Conservation (phyloP, 2,797 vertebrate genomes). For the Sebastes reedi region DNA sequence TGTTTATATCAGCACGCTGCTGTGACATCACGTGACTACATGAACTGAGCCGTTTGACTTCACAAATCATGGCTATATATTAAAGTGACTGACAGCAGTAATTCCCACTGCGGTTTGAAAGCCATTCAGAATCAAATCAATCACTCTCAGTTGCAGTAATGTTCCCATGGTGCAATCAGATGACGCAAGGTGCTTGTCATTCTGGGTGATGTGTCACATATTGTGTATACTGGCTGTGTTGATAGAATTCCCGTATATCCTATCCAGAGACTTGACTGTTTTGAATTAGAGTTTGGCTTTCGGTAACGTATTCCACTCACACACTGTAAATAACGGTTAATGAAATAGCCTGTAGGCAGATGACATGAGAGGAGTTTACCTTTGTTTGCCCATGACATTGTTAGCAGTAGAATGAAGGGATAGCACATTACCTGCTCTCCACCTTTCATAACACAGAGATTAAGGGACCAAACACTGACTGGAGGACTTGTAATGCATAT, state of each 20-base stretch:
- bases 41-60: constrained; percentile 19
- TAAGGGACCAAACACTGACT: constrained; percentile 35
- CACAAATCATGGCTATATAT: constrained; percentile 35
- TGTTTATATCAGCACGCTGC: constrained; percentile 14
- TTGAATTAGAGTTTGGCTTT: constrained; percentile 41
- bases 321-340: constrained; percentile 52
- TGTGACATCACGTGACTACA: constrained; percentile 42
- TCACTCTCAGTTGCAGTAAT: constrained; percentile 39
- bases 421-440: constrained; percentile 29
- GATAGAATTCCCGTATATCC: constrained; percentile 15
- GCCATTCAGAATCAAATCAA: constrained; percentile 48
- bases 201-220: constrained; percentile 15
- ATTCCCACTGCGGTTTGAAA: constrained; percentile 57
- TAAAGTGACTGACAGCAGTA: constrained; percentile 47
- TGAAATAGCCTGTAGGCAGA: constrained; percentile 49
- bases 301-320: constrained; percentile 32
- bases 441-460: constrained; percentile 39
- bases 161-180: constrained; percentile 42
- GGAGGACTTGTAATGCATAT: constrained; percentile 44
- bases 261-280: constrained; percentile 21
- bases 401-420: constrained; percentile 40
- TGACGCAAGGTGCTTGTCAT: constrained; percentile 48
- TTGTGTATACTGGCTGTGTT: constrained; percentile 8
- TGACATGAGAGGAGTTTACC: constrained; percentile 37
- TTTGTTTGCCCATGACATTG: constrained; percentile 46